Percentiles rank a stretch among this genome's conserved stretches.
These are phyloP conservation scores for Trypoxylus dichotomus DNA, from an alignment of 1,140 invertebrate species.

Conservation along the genomic window DNA sequence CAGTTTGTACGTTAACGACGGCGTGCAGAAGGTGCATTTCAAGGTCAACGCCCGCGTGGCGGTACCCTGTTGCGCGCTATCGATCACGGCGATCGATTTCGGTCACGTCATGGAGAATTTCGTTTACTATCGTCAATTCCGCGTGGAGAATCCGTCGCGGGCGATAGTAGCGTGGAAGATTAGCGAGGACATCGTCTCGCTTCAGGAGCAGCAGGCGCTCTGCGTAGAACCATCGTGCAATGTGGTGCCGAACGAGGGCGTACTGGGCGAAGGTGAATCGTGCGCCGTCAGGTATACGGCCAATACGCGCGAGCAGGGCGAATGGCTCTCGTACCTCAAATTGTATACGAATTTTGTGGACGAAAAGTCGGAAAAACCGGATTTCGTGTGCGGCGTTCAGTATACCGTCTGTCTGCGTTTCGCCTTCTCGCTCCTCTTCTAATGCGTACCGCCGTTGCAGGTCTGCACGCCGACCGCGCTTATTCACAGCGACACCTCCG, in stretches of 20 bases:
- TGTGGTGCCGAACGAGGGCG: background rate
- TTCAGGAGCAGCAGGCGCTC: background rate
- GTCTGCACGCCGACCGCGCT: background rate
- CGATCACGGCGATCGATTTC: slow-evolving; percentile 9
- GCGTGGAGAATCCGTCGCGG: background rate
- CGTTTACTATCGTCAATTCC: background rate
- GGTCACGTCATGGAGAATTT: slow-evolving; percentile 18
- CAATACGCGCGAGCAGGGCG: background rate
- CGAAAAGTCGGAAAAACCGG: background rate
- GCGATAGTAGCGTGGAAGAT: background rate
- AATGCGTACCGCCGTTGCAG: background rate
- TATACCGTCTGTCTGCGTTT: background rate
- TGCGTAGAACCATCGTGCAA: background rate
- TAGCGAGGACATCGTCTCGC: background rate
- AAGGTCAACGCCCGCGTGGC: background rate
- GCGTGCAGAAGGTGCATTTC: background rate
- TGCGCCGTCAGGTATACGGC: background rate
- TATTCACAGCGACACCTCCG: slow-evolving; percentile 9
- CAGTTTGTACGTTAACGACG: slow-evolving; percentile 3
- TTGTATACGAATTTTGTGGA: background rate
- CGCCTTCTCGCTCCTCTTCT: too few species aligned
- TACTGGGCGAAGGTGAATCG: background rate
- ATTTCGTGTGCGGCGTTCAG: slow-evolving; percentile 9
- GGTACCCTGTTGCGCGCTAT: background rate
- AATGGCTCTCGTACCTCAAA: slow-evolving; percentile 11